Base-by-base conservation (phyloP, 53 echinoderm and acorn worm species). In the Actinopyga echinites region DNA sequence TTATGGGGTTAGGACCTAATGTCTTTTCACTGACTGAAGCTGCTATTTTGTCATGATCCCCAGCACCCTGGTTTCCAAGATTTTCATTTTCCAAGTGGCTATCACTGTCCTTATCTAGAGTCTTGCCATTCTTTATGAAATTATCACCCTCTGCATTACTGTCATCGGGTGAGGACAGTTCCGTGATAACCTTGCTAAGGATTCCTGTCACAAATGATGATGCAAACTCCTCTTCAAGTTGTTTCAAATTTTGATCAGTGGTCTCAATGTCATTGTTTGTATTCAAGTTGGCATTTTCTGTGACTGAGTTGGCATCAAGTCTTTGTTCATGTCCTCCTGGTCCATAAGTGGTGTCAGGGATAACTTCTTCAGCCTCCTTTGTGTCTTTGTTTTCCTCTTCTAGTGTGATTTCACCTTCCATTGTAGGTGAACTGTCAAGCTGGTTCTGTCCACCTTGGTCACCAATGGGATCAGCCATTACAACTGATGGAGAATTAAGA, bases 21-120 rank as follows among this genome's bases (percentile, higher is more conserved):
- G 34, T 20, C 17, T 10, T 44, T 71, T 40, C 13, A 34, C 8
- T 30, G 5, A 28, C 31, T 24, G 49, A 5, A 49, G 1, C 49
- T 49, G 49, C 0, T 71, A 44, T 21, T 40, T 37, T 38, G 20
- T 22, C 26, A 34, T 34, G 19, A 34, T 71, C 71, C 1, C 71
- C 71, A 71, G 44, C 28, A 71, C 71, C 71, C 22, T 71, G 71
- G 24, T 71, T 71, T 12, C 2, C 23, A 63, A 26, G 26, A 62
- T 12, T 23, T 7, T 24, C 37, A 71, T 25, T 24, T 21, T 19
- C 42, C 17, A 15, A 0, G 49, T 49, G 49, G 17, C 17, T 49
- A 10, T 15, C 45, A 2, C 22, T 44, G 24, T 20, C 38, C 7
- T 42, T 44, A 23, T 1, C 42, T 40, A 6, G 7, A 10, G n/a